phyloP scores from a whole-genome alignment of 2,113 vertebrate genomes.

The Aspiorhynchus laticeps region DNA sequence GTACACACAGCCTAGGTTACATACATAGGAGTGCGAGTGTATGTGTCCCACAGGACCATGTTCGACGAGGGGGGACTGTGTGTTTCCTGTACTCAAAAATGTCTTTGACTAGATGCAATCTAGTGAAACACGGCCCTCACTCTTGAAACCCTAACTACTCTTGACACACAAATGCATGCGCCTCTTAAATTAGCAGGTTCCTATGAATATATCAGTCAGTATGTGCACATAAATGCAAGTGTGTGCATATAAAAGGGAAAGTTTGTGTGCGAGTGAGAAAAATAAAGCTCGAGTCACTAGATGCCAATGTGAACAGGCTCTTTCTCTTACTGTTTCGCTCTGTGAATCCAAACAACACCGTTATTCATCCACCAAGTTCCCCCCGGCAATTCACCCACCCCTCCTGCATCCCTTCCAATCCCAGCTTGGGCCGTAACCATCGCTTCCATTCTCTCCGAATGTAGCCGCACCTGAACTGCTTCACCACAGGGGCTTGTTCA shows the following conservation, averaged over 20 bases:
- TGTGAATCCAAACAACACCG: constrained; percentile 75
- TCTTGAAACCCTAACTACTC: constrained; percentile 50
- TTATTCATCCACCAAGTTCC: constrained; percentile 71
- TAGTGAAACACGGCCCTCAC: constrained; percentile 60
- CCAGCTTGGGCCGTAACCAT: constrained; percentile 79
- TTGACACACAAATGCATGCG: constrained; percentile 1
- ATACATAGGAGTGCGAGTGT: constrained; percentile 43
- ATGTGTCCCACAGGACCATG: constrained; percentile 64
- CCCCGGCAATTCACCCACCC: constrained; percentile 47
- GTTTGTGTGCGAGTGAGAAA: background rate
- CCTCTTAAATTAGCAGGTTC: background rate
- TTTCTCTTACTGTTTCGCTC: constrained; percentile 70
- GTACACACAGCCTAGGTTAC: constrained; percentile 48
- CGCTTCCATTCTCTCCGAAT: constrained; percentile 91
- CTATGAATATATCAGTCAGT: background rate
- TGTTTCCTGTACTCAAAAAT: constrained; percentile 70
- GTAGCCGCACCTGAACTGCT: constrained; percentile 91
- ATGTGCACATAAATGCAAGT: background rate
- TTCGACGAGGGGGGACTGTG: constrained; percentile 62
- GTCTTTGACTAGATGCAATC: constrained; percentile 68
- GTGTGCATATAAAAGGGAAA: background rate
- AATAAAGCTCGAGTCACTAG: background rate
- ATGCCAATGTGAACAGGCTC: constrained; percentile 61
- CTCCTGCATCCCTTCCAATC: background rate
- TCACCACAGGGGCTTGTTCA: constrained; percentile 85